Evolutionary conservation across 2,888 invertebrate genomes (phyloP), one percentile per base, ranked within the genome.

Genomic region (Meloe dianella): DNA sequence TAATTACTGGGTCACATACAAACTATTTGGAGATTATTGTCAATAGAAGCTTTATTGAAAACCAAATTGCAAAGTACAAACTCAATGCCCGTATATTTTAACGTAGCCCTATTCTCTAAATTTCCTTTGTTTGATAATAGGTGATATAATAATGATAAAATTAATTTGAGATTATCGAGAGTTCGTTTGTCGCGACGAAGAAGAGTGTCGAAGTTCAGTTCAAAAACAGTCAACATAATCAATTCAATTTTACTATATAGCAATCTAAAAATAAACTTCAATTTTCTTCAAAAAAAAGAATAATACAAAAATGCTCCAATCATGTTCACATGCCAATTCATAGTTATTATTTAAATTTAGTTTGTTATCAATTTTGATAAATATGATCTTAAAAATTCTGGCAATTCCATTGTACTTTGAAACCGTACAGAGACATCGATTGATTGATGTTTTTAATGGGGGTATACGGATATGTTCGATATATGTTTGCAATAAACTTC

Each of bases 401-500:
- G 47, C n/a, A 47, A 47, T 47, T 47, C 47, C 47, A 47, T 22
- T 47, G 47, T 10, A 47, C 47, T 47, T 47, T 47, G 47, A 9
- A 20, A 17, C 47, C 10, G 20, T 20, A 10, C 9, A 47, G 20
- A 47, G 20, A 20, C 47, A 47, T 47, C 3, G 20, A 20, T 10
- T 47, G 20, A 8, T 41, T 47, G 2, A 47, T 22, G 2, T 20
- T 17, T 20, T 20, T 8, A 20, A 9, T 9, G 20, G 41, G 41
- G 7, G 41, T n/a, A 20, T 47, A 47, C 20, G 47, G 8, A 47
- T 47, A 47, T 20, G 8, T 41, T 47, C n/a, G 1, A 41, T 17
- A 47, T 68, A 22, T 51, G n/a, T 51, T 20, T 68, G 63, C 65
- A 68, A 65, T 47, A 68, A 30, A 58, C 61, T 66, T 65, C 65